Conservation (phyloP, 2,797 vertebrate genomes). For the Dromococcyx pavoninus region DNA sequence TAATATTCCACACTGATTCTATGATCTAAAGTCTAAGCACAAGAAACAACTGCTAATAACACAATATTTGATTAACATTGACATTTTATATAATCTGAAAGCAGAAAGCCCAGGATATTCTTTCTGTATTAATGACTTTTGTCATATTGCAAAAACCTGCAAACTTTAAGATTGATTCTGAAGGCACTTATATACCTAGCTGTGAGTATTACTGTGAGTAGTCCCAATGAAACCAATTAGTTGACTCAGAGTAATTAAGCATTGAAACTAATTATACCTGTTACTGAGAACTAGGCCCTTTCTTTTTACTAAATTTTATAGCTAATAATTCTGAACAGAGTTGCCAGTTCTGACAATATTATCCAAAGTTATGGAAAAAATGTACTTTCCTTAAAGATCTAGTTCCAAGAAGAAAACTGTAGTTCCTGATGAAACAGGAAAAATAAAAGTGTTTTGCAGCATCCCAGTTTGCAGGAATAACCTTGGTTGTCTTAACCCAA, state of each 20-base stretch:
- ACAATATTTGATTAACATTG: not conserved
- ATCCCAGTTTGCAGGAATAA: not conserved
- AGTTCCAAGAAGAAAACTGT: not conserved
- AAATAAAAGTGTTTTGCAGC: not conserved
- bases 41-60: not conserved
- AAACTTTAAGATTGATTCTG: slow-evolving; percentile 19
- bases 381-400: not conserved
- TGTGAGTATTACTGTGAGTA: slow-evolving; percentile 2
- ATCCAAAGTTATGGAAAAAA: not conserved
- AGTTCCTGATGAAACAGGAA: not conserved
- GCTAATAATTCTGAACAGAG: not conserved
- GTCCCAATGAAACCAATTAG: slow-evolving; percentile 62
- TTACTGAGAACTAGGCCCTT: slow-evolving; percentile 27
- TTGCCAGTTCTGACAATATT: not conserved
- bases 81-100: slow-evolving; percentile 7
- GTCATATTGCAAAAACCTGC: not conserved
- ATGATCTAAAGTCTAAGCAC: not conserved
- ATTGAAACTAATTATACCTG: slow-evolving; percentile 55
- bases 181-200: not conserved
- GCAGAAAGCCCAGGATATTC: not conserved
- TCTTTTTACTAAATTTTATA: slow-evolving; percentile 13
- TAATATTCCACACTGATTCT: not conserved
- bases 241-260: slow-evolving; percentile 66
- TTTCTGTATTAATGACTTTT: not conserved
- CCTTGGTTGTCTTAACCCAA: not conserved